Evolutionary conservation across 2,113 vertebrate genomes (phyloP), one percentile per base, ranked within the genome.

Genomic region (Aptenodytes forsteri): DNA sequence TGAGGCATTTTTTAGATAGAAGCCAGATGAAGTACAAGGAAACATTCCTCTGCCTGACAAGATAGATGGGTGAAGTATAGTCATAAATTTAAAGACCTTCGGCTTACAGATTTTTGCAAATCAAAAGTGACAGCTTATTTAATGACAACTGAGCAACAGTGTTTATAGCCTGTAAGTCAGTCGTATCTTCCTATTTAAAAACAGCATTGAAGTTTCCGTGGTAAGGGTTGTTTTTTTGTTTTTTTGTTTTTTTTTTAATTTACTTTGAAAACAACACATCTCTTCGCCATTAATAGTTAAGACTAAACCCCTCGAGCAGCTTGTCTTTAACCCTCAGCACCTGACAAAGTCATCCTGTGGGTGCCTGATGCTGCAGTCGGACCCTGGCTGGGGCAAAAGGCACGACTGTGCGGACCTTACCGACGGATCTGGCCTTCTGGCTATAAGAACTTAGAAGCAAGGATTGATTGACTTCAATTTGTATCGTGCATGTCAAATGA

Each of bases 341-440:
- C 42, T 6, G 52, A 49, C 34, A 42, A 29, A 56, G 40, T 10
- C 44, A 19, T 30, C 14, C 14, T 3, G 11, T 1, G 65, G 50
- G 44, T 13, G 16, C 13, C 47, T 1, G 32, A 15, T 0, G 29
- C 42, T 36, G 52, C 5, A 27, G 10, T 0, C 0, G 0, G 42
- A 40, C 56, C 54, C 40, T 2, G 5, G 34, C 0, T 23, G 42
- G 10, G 22, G 23, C 25, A 32, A 42, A 30, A 66, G n/a, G 46
- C 19, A 29, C 2, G 3, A 10, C 71, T 7, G 36, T 6, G 52
- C 0, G 2, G 23, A 30, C 26, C 46, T 46, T 58, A 36, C 32
- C 0, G 22, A 10, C 0, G 0, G 38, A 7, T 52, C 14, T 2
- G 30, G 6, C 58, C 81, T 81, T 20, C 34, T 13, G 69, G 47